Percentiles rank a stretch among this genome's conserved stretches.
phyloP scores from a whole-genome alignment of 1,140 invertebrate species.

The Trialeurodes vaporariorum region DNA sequence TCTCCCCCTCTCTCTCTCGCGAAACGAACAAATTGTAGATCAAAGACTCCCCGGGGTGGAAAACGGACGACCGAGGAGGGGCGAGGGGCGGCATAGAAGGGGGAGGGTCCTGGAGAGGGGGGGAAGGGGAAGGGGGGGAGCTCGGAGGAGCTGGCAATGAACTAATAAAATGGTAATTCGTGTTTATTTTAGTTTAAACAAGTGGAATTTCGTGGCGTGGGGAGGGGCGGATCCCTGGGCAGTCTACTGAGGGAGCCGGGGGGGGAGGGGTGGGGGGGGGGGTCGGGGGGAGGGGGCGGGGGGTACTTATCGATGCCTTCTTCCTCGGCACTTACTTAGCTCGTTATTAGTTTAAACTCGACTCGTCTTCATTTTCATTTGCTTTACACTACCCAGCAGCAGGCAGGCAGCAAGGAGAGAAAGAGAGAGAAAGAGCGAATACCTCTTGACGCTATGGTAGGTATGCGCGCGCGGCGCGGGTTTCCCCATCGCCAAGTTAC shows the following conservation, averaged over 20 bases:
- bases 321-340: background rate
- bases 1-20: conserved; percentile 12
- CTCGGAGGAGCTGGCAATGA: background rate
- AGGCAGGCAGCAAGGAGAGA: background rate
- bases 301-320: background rate
- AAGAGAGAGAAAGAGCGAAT: too few relatives aligned
- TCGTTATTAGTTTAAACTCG: background rate
- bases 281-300: background rate
- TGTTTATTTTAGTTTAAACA: conserved; percentile 4
- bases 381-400: background rate
- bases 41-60: background rate
- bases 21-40: background rate
- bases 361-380: background rate
- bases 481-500: too few relatives aligned
- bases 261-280: background rate
- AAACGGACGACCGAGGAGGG: too few relatives aligned
- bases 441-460: too few relatives aligned
- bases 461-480: too few relatives aligned
- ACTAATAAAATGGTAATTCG: conserved; percentile 2
- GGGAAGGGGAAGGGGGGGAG: background rate
- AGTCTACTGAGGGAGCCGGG: background rate
- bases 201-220: too few relatives aligned
- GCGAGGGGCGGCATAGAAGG: too few relatives aligned
- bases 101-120: too few relatives aligned
- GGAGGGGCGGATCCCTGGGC: too few relatives aligned